Percentiles rank a stretch among this genome's conserved stretches.
Conservation (phyloP, 1,140 invertebrate species). For the Rhagoletis pomonella region DNA sequence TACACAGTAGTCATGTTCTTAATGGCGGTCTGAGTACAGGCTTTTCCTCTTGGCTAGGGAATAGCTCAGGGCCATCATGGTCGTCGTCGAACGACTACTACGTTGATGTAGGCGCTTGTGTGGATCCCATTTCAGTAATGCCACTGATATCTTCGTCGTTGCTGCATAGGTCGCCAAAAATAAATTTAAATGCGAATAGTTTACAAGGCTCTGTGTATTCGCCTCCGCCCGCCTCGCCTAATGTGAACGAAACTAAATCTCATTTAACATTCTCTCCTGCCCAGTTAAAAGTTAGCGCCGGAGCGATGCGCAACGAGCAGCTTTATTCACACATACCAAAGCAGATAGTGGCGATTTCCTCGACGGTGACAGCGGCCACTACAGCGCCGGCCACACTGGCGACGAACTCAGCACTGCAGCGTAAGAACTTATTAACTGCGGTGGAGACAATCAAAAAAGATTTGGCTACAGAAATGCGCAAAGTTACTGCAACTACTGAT, state of each 20-base stretch:
- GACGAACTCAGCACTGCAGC: constrained; percentile 66
- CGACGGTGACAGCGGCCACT: constrained; percentile 59
- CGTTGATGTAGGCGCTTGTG: constrained; percentile 83
- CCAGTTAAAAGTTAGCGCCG: constrained; percentile 77
- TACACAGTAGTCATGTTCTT: constrained; percentile 57
- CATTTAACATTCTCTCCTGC: constrained; percentile 81
- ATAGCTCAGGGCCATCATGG: constrained; percentile 75
- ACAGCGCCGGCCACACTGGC: constrained; percentile 66
- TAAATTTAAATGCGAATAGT: constrained; percentile 63
- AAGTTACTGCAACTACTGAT: background rate
- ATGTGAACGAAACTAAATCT: constrained; percentile 74
- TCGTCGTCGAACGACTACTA: constrained; percentile 83
- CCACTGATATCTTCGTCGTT: constrained; percentile 73
- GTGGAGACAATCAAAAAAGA: constrained; percentile 71
- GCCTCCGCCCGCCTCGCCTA: constrained; percentile 65
- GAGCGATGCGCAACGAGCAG: constrained; percentile 68
- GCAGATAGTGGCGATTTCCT: constrained; percentile 75
- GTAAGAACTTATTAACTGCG: constrained; percentile 61
- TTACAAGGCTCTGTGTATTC: constrained; percentile 17
- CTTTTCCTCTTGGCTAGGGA: constrained; percentile 58
- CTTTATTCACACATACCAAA: constrained; percentile 77
- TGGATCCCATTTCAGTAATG: constrained; percentile 86
- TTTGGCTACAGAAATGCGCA: constrained; percentile 61
- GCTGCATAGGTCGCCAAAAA: constrained; percentile 63
- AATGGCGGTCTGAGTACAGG: constrained; percentile 18